phyloP scores from a whole-genome alignment of 2,113 vertebrate species.

The Pluvialis apricaria region DNA sequence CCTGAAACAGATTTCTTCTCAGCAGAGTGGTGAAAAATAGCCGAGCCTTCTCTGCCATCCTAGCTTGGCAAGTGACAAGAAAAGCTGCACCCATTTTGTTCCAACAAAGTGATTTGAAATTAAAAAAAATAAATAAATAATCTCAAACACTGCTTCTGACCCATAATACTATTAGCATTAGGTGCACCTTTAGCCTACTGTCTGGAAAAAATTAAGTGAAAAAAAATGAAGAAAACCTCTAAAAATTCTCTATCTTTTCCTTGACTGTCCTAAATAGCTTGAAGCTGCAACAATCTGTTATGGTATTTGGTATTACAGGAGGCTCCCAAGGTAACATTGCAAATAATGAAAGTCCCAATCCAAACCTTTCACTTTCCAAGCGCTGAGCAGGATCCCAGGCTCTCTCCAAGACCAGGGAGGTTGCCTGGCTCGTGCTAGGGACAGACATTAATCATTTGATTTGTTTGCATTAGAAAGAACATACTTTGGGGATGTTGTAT shows the following conservation, averaged over 20 bases:
- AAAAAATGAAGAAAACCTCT: background rate
- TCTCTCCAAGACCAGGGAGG: background rate
- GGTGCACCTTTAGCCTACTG: background rate
- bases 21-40: background rate
- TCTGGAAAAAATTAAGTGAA: background rate
- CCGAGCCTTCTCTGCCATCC: background rate
- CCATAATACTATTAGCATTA: background rate
- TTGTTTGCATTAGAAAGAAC: background rate
- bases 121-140: background rate
- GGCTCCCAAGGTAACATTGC: background rate
- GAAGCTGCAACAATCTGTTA: background rate
- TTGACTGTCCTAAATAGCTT: background rate
- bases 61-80: background rate
- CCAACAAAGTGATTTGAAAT: background rate
- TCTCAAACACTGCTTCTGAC: background rate
- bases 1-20: background rate
- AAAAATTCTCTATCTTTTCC: background rate
- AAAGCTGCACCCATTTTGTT: background rate
- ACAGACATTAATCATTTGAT: background rate
- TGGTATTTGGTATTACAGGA: background rate
- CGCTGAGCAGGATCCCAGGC: background rate
- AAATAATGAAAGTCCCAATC: background rate
- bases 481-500: background rate
- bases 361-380: background rate
- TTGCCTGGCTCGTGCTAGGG: background rate